Evolutionary conservation across 2,113 vertebrate genomes (phyloP).

Genomic region (Nannospalax galili): DNA sequence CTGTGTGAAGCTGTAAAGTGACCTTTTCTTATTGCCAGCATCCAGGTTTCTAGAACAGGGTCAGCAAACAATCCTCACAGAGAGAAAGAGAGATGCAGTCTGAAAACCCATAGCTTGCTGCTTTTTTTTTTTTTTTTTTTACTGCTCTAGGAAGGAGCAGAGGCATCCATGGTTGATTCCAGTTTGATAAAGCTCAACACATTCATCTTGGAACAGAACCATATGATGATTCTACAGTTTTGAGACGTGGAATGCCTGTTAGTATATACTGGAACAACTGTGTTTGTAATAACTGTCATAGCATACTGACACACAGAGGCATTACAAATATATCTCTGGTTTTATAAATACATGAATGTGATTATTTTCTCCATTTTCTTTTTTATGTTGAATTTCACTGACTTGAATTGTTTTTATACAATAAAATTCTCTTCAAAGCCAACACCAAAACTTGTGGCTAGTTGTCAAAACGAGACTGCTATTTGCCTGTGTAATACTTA

Average conservation of each 20-base stretch:
- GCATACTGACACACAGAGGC: not conserved
- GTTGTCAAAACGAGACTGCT: constrained; percentile 10
- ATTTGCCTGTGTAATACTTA: not conserved
- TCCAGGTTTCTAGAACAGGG: constrained; percentile 61
- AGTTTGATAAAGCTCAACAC: constrained; percentile 2
- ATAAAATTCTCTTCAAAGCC: not conserved
- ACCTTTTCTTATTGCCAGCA: constrained; percentile 71
- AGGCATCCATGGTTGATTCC: not conserved
- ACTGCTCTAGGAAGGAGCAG: not conserved
- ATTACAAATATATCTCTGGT: not conserved
- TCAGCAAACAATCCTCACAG: constrained; percentile 60
- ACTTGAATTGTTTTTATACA: constrained; percentile 48
- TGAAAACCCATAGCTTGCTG: not conserved
- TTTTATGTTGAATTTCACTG: constrained; percentile 43
- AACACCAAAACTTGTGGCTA: constrained; percentile 27
- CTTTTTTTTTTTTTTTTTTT: constrained; percentile 39
- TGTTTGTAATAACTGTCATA: not conserved
- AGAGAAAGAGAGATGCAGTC: constrained; percentile 43
- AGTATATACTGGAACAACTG: not conserved
- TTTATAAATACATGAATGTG: constrained; percentile 6
- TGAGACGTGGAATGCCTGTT: not conserved
- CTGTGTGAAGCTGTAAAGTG: constrained; percentile 77
- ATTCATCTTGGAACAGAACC: constrained; percentile 23
- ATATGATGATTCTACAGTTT: not conserved
- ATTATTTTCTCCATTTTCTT: not conserved